These are phyloP conservation scores for Podargus strigoides DNA, from an alignment of 2,797 vertebrate species.

Conservation along the genomic window DNA sequence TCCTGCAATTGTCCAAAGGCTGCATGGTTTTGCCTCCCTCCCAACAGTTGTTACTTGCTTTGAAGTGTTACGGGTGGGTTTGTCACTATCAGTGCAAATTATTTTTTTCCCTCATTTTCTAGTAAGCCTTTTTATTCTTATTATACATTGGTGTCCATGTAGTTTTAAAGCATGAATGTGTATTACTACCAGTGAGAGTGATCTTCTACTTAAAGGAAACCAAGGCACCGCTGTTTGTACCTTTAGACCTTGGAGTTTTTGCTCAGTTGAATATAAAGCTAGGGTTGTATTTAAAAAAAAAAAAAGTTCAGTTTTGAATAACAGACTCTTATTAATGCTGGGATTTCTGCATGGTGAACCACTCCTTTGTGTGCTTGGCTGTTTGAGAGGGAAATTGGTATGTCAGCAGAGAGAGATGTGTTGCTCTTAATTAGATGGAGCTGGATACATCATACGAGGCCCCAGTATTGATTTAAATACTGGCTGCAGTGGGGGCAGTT, in stretches of 20 bases:
- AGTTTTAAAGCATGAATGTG: neutral
- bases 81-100: neutral
- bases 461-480: neutral
- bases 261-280: neutral
- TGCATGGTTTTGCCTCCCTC: neutral
- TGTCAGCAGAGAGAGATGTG: neutral
- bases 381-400: neutral
- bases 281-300: neutral
- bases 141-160: neutral
- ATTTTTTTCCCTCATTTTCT: neutral
- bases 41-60: neutral
- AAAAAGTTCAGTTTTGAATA: neutral
- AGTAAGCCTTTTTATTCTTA: neutral
- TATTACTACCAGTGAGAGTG: neutral
- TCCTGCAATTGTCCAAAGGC: conserved; percentile 21
- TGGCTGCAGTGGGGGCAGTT: neutral
- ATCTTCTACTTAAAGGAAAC: neutral
- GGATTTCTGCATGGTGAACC: neutral
- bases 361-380: neutral
- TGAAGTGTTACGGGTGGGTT: neutral
- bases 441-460: neutral
- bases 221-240: neutral
- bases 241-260: neutral
- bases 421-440: neutral
- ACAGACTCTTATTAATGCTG: neutral